phyloP scores from a whole-genome alignment of 2,797 vertebrate genomes.

The Paramormyrops hopkinsi region DNA sequence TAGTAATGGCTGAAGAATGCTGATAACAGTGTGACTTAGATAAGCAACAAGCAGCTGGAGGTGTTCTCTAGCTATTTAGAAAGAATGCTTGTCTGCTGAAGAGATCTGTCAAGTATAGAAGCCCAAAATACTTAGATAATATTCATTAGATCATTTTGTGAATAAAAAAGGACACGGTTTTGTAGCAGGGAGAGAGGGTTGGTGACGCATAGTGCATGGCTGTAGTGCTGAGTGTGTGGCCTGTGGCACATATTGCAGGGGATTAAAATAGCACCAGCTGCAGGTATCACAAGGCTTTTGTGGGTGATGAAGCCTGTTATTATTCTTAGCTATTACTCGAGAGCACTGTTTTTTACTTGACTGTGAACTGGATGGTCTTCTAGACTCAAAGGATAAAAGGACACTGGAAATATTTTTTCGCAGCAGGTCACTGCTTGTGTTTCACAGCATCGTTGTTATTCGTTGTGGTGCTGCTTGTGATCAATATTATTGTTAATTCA shows the following conservation, averaged over 20 bases:
- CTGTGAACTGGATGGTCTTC: conserved; percentile 14
- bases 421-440: not conserved
- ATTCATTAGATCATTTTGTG: not conserved
- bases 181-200: not conserved
- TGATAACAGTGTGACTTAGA: not conserved
- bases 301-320: conserved; percentile 11
- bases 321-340: conserved; percentile 17
- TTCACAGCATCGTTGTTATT: not conserved
- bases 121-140: not conserved
- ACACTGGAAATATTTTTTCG: not conserved
- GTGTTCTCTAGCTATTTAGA: not conserved
- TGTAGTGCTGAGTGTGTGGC: not conserved
- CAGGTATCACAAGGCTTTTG: conserved; percentile 23
- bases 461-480: not conserved
- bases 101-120: not conserved
- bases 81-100: not conserved
- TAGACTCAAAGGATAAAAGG: conserved; percentile 11
- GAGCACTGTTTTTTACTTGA: not conserved
- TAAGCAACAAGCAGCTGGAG: not conserved
- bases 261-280: conserved; percentile 12
- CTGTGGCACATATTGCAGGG: not conserved
- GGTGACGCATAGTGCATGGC: not conserved
- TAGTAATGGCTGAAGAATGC: not conserved
- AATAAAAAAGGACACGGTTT: not conserved
- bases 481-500: not conserved